Evolutionary conservation across 92 coral and sea anemone species (phyloP), one percentile per base, ranked within the genome.

Genomic region (Siderastrea siderea): DNA sequence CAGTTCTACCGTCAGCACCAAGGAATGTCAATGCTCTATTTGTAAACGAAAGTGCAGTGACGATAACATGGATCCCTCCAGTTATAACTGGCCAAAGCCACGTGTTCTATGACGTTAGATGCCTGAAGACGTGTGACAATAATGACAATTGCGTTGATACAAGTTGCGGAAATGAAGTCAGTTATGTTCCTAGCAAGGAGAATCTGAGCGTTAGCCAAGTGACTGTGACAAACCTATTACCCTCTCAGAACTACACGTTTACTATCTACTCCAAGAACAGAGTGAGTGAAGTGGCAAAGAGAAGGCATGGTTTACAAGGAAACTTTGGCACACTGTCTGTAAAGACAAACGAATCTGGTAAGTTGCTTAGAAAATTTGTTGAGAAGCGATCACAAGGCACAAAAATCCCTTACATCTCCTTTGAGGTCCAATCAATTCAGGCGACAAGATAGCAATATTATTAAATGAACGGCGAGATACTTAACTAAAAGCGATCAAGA

Each of bases 211-310:
- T 60, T 48, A 11, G 88, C 11, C 81, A 82, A 26, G 96, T 93
- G 15, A 77, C 91, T 7, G 82, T 95, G 16, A 70, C 88, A 9
- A 84, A 92, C 11, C 90, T 97, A 48, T 63, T 65, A 3, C 62
- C 89, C 48, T 85, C 68, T 50, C 85, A 87, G n/a, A 86, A 62
- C 5, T 97, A 95, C 80, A 83, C 75, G 64, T 90, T 95, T 59
- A 78, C 76, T 3, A 91, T 96, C 19, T 93, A 90, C 75, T 87
- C 94, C 10, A 93, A 58, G 44, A 93, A 87, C 68, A 75, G 88
- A 14, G 73, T 95, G 63, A 95, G 93, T 55, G 50, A 11, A 0
- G 94, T 74, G 49, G 90, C 94, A 0, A 50, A 47, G 7, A 55
- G 47, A 53, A 88, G 44, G 17, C 66, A 55, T 46, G 47, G 65